Percentiles rank a stretch among this genome's conserved stretches.
Evolutionary conservation across 1,140 invertebrate genomes (phyloP).

Genomic region (Drosophila simulans): DNA sequence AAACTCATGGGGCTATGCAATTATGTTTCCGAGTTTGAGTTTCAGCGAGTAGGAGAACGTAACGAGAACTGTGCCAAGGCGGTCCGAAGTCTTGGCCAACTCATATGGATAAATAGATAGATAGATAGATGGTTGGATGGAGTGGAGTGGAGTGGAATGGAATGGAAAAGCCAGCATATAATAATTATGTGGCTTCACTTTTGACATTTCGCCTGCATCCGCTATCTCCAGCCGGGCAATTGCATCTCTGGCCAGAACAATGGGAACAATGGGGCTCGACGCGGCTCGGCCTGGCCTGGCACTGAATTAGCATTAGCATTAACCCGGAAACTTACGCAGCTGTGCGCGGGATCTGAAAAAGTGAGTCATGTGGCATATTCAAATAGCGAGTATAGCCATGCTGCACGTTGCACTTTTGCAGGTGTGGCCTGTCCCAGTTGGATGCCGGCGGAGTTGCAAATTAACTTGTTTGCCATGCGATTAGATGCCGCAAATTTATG

Average conservation of each 20-base stretch:
- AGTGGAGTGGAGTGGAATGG: background rate
- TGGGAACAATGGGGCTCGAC: slow-evolving; percentile 57
- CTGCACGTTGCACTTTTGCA: slow-evolving; percentile 51
- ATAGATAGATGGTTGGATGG: slow-evolving; percentile 10
- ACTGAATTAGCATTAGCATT: slow-evolving; percentile 74
- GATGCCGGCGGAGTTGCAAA: slow-evolving; percentile 51
- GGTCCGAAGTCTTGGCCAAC: slow-evolving; percentile 15
- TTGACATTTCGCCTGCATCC: slow-evolving; percentile 70
- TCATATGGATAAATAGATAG: slow-evolving; percentile 3
- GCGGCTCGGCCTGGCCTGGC: background rate
- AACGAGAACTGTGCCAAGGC: slow-evolving; percentile 55
- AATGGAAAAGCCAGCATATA: slow-evolving; percentile 35
- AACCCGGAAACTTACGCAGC: slow-evolving; percentile 73
- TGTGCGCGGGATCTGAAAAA: slow-evolving; percentile 18
- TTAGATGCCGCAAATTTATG: slow-evolving; percentile 75
- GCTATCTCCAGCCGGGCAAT: slow-evolving; percentile 41
- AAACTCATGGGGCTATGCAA: slow-evolving; percentile 26
- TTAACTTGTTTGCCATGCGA: slow-evolving; percentile 73
- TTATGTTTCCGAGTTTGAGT: slow-evolving; percentile 18
- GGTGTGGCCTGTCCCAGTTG: slow-evolving; percentile 45
- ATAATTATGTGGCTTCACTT: slow-evolving; percentile 71
- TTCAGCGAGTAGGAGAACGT: slow-evolving; percentile 1
- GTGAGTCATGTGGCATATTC: slow-evolving; percentile 31
- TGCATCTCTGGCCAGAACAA: slow-evolving; percentile 53
- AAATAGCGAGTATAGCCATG: slow-evolving; percentile 12